Base-by-base conservation (phyloP, 2,888 invertebrate species). In the Cotesia congregata region DNA sequence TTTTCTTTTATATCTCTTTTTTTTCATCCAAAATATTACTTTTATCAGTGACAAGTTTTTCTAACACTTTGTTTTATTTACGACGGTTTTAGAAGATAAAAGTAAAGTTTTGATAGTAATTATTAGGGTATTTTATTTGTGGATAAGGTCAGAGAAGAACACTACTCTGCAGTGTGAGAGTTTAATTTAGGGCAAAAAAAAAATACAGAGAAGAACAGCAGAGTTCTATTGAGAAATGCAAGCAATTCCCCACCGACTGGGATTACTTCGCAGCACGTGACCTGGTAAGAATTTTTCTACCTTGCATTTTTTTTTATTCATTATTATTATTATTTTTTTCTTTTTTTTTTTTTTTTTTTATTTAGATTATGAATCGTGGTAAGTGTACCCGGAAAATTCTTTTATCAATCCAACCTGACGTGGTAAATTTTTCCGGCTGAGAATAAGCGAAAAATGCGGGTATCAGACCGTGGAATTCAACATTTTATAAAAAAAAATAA, bases 181-280 rank as follows among this genome's bases (percentile, higher is more conserved):
- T 67, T 38, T 12, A 67, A 67, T 39, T n/a, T 38, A 67, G 17
- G 59, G 39, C 59, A 50, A 50, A 41, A 50, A 50, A 50, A 50
- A 69, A 17, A 69, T 1, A 61, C 5, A n/a, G 17, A 62, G 1
- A 39, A 72, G 72, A 38, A 39, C 40, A 38, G 62, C 7, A 39
- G 38, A 67, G 40, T 17, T 67, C 40, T 72, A 50, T 50, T 50
- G 50, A 50, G 65, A 59, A 75, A 75, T 75, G 72, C 65, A 50
- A n/a, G 67, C 59, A 72, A 60, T 76, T 72, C 67, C 76, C 67
- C 50, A 50, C 50, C 60, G 72, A 72, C 70, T 38, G 75, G 70
- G 67, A 76, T 76, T 76, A 72, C 67, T 38, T 72, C 41, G 39
- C 64, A 65, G 60, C 76, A 72, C 72, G 72, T 67, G 76, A 72